Conservation (phyloP, 2,888 invertebrate species). For the Thecocarcelia acutangulata region DNA sequence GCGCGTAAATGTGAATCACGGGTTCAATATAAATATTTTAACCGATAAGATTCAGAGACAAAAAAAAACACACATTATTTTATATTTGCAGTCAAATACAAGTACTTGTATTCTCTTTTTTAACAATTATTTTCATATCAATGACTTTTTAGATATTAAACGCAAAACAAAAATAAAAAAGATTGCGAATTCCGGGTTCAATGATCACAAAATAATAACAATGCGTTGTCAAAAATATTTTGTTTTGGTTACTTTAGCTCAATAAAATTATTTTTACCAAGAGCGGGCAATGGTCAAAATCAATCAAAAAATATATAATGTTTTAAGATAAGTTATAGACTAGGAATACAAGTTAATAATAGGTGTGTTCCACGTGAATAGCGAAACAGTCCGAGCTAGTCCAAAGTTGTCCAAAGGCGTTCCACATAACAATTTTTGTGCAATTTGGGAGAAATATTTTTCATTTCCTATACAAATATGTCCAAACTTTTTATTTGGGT, state of each 20-base stretch:
- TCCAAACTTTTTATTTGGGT: too few species aligned
- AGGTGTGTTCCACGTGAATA: too few species aligned
- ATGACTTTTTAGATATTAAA: constrained; percentile 35
- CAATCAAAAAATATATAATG: too few species aligned
- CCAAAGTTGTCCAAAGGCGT: too few species aligned
- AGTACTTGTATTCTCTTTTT: neutral
- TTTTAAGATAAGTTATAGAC: too few species aligned
- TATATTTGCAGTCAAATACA: constrained; percentile 8
- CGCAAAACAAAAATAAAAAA: constrained; percentile 1
- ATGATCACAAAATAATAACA: constrained; percentile 24
- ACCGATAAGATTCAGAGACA: constrained; percentile 48
- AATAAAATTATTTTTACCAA: neutral
- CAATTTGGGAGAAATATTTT: too few species aligned
- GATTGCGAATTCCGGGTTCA: constrained; percentile 41
- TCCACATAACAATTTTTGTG: too few species aligned
- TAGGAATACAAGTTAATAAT: too few species aligned
- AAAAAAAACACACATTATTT: constrained; percentile 16
- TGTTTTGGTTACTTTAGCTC: neutral
- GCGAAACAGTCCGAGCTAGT: too few species aligned
- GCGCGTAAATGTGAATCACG: constrained; percentile 38
- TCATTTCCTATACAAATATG: too few species aligned
- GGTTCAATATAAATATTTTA: constrained; percentile 41
- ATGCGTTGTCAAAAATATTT: constrained; percentile 23
- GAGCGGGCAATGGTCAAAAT: too few species aligned
- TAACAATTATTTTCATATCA: constrained; percentile 16